These are phyloP conservation scores for Tenthredo notha DNA, from an alignment of 2,888 invertebrate genomes.

Conservation along the genomic window DNA sequence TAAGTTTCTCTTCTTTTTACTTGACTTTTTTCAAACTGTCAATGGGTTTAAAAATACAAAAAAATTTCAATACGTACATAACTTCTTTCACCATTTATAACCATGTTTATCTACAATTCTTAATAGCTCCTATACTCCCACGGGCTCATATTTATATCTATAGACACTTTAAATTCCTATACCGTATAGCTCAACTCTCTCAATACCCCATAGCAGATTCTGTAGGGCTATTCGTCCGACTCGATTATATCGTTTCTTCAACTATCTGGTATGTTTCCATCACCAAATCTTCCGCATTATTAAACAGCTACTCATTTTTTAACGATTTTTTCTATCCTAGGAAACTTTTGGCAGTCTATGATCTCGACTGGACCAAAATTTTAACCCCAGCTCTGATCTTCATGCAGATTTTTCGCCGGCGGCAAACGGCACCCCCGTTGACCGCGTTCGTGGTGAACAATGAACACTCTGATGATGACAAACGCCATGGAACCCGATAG, in stretches of 20 bases:
- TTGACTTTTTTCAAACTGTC: not conserved
- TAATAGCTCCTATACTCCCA: not conserved
- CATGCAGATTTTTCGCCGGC: constrained; percentile 13
- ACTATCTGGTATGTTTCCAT: not conserved
- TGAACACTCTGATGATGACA: constrained; percentile 76
- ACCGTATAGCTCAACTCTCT: not conserved
- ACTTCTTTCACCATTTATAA: not conserved
- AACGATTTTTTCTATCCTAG: not conserved
- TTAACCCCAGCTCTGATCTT: not conserved
- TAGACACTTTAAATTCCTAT: not conserved
- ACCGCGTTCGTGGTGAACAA: constrained; percentile 67
- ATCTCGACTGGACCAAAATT: not conserved
- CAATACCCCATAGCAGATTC: not conserved
- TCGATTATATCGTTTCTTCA: not conserved
- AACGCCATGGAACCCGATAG: constrained; percentile 76
- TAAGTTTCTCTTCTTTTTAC: not conserved
- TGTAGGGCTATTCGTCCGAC: not conserved
- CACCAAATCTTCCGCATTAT: not conserved
- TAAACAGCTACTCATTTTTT: not conserved
- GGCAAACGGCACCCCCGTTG: constrained; percentile 48
- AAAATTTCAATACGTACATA: too few relatives aligned
- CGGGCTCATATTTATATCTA: not conserved
- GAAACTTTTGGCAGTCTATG: not conserved
- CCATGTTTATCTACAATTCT: not conserved
- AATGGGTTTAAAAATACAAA: not conserved